Percentiles rank a stretch among this genome's conserved stretches.
Conservation (phyloP, 1,140 invertebrate genomes). For the Polypedilum vanderplanki region DNA sequence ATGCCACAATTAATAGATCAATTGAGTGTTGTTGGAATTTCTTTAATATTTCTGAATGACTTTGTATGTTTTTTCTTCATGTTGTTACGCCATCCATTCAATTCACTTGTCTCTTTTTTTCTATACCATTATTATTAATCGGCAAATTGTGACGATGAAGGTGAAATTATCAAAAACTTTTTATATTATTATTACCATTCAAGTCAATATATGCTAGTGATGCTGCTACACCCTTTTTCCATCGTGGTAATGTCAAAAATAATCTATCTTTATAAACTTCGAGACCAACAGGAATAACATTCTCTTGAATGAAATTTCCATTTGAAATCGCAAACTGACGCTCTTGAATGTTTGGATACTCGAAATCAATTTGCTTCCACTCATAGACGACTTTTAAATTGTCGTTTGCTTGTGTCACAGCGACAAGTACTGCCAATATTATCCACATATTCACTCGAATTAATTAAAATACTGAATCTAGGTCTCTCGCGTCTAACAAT, state of each 20-base stretch:
- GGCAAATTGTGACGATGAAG: background rate
- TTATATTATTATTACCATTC: constrained; percentile 49
- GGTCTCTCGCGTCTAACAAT: constrained; percentile 20
- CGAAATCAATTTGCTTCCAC: constrained; percentile 65
- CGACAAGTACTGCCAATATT: constrained; percentile 6
- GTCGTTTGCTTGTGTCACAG: constrained; percentile 47
- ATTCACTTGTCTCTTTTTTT: background rate
- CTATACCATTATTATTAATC: background rate
- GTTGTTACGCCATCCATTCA: background rate
- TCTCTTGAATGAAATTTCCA: constrained; percentile 53
- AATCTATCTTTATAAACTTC: constrained; percentile 57
- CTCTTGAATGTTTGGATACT: constrained; percentile 50
- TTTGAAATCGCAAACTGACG: constrained; percentile 49
- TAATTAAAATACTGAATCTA: background rate
- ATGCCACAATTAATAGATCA: too few species aligned
- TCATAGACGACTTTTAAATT: constrained; percentile 59
- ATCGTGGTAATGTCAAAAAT: constrained; percentile 65
- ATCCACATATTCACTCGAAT: background rate
- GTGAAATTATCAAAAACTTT: background rate
- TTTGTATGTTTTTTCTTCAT: too few species aligned
- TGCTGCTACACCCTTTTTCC: constrained; percentile 63
- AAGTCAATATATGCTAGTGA: constrained; percentile 63
- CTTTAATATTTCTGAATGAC: too few species aligned
- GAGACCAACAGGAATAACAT: constrained; percentile 62
- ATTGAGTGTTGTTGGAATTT: too few species aligned